phyloP scores from a whole-genome alignment of 35 echinoderm and acorn worm species.

The Stichopus chloronotus region DNA sequence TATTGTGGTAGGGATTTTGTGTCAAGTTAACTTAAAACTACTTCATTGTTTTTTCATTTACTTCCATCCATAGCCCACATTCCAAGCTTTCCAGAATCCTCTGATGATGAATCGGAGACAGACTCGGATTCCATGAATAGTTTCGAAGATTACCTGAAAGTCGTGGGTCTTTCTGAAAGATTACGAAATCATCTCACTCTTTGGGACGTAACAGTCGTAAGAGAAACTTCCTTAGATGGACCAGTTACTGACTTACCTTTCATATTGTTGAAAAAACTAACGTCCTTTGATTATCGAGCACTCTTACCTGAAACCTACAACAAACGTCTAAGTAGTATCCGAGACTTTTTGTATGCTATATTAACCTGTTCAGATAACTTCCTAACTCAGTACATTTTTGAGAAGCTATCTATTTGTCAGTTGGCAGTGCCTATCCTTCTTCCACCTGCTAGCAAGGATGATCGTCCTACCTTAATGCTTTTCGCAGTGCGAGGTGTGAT shows the following conservation, averaged over 20 bases:
- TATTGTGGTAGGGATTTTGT: no score
- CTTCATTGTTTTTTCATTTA: neutral
- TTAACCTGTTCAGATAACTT: conserved; percentile 27
- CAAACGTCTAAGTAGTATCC: neutral
- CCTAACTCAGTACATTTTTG: conserved; percentile 30
- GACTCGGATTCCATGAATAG: neutral
- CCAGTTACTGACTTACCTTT: conserved; percentile 11
- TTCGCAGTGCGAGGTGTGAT: conserved; percentile 18
- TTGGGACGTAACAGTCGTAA: conserved; percentile 8
- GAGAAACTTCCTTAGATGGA: neutral
- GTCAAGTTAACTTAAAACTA: no score
- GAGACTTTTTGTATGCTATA: conserved; percentile 30
- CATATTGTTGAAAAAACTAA: conserved; percentile 5
- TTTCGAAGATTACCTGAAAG: conserved; percentile 2
- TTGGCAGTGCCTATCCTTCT: conserved; percentile 28
- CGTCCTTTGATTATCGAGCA: conserved; percentile 32
- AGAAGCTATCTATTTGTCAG: conserved; percentile 28
- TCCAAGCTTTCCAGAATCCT: conserved; percentile 28
- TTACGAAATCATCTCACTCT: neutral
- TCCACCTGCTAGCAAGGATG: neutral
- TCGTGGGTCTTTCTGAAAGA: neutral
- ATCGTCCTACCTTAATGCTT: neutral
- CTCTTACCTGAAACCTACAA: conserved; percentile 30
- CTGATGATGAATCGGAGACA: conserved; percentile 9
- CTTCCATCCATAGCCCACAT: neutral